Conservation (phyloP, 2,888 invertebrate species). For the Philereme transversata region DNA sequence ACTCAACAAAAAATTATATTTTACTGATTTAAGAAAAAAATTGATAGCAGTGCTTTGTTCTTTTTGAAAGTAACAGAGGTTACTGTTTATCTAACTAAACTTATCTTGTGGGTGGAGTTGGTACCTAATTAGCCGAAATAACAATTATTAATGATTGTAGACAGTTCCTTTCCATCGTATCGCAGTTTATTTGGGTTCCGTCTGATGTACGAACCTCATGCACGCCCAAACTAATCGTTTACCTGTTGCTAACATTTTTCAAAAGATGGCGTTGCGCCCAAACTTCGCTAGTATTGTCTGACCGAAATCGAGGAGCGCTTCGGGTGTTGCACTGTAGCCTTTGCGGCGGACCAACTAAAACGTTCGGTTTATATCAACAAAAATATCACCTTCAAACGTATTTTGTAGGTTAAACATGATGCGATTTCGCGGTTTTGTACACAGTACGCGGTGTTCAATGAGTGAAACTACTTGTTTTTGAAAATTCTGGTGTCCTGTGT, state of each 20-base stretch:
- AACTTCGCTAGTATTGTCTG: slow-evolving; percentile 56
- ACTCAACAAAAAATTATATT: too few relatives aligned
- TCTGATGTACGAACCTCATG: slow-evolving; percentile 8
- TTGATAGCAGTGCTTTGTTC: too few relatives aligned
- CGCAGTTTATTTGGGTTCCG: background rate
- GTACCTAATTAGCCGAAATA: too few relatives aligned
- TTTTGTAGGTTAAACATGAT: slow-evolving; percentile 83
- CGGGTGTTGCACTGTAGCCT: slow-evolving; percentile 43
- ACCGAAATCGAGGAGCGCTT: slow-evolving; percentile 53
- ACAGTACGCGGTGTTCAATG: slow-evolving; percentile 63
- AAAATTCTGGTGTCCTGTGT: slow-evolving; percentile 52
- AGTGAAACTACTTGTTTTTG: slow-evolving; percentile 47
- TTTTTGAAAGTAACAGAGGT: too few relatives aligned
- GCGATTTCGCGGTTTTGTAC: slow-evolving; percentile 76
- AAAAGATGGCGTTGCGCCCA: slow-evolving; percentile 69
- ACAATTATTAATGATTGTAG: background rate
- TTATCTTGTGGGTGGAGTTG: too few relatives aligned
- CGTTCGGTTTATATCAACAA: slow-evolving; percentile 78
- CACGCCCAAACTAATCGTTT: background rate
- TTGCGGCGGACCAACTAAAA: slow-evolving; percentile 41
- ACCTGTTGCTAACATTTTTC: slow-evolving; percentile 29
- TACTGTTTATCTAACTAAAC: too few relatives aligned
- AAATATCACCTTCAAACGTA: slow-evolving; percentile 83
- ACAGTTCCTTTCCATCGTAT: background rate
- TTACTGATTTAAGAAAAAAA: too few relatives aligned